These are phyloP conservation scores for Masticophis lateralis DNA, from an alignment of 2,797 vertebrate genomes.

Conservation along the genomic window DNA sequence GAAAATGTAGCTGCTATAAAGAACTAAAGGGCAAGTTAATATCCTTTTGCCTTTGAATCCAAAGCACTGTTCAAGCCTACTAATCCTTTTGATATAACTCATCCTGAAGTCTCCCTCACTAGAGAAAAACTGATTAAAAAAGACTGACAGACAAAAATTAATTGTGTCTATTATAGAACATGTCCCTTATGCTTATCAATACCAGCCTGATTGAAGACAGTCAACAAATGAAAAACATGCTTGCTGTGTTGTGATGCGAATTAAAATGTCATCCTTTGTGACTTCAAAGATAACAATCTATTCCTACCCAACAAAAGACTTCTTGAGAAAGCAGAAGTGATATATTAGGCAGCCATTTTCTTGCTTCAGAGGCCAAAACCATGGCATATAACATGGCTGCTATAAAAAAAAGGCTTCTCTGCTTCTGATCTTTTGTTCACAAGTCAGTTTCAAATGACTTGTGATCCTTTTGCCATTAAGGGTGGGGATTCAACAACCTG, in stretches of 20 bases:
- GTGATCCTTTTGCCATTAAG: neutral
- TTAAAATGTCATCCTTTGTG: constrained; percentile 35
- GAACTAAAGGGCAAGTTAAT: neutral
- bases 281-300: constrained; percentile 27
- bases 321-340: neutral
- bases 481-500: neutral
- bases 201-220: neutral
- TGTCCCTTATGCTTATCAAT: constrained; percentile 19
- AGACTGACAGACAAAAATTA: neutral
- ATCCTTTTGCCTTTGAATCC: neutral
- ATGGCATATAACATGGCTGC: neutral
- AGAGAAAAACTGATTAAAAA: neutral
- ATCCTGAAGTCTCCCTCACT: neutral
- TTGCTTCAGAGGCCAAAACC: neutral
- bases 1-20: neutral
- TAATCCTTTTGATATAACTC: neutral
- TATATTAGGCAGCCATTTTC: neutral
- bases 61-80: neutral
- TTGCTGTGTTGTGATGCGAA: constrained; percentile 12
- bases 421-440: neutral
- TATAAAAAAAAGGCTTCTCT: neutral
- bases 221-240: constrained; percentile 28
- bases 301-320: constrained; percentile 19
- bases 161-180: neutral
- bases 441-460: neutral